Base-by-base conservation (phyloP, 2,888 invertebrate genomes). In the Dyspetes luteomarginatus region DNA sequence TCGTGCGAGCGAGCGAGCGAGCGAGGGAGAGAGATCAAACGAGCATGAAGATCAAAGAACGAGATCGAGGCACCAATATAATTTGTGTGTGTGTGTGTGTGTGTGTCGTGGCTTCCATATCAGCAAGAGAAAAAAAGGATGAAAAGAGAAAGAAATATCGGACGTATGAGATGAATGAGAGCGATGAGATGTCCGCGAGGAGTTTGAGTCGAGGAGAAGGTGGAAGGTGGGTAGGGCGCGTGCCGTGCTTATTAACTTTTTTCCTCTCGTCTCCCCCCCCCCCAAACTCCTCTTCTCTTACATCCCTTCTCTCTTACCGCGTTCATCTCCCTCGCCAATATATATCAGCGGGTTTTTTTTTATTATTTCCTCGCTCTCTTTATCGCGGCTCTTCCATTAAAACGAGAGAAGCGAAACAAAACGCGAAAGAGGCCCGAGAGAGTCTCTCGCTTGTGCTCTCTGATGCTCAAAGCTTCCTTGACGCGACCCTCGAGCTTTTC, bases 191-290 rank as follows among this genome's bases (percentile, higher is more conserved):
- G 79, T 83, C 65, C 56, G 75, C 48, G 48, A 48, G 72, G 64
- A 73, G 72, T 73, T 80, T 43, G 52, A 78, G 68, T 45, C 26
- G 58, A 56, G 45, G 26, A 73, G 71, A 71, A 81, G 78, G 79
- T 81, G 78, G 71, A 71, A 81, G 78, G 79, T 81, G 78, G 83
- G 84, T 78, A 82, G 83, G 85, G 86, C 88, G 88, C 88, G 88
- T 88, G 88, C 88, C 88, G 84, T 84, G 86, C 85, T 88, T 87
- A 88, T 87, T 88, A 88, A 86, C 87, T 87, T 88, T 86, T 87
- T 86, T 85, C 77, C 82, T 73, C 52, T 76, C 58, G 60, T 73
- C 78, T 55, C 76, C 68, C 68, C 52, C 43, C 22, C 60, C 19
- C 43, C 76, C 77, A 55, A 76, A 71, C 62, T 64, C 69, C 73